These are phyloP conservation scores for Pipistrellus pipistrellus DNA, from an alignment of 2,797 vertebrate species.

Conservation along the genomic window DNA sequence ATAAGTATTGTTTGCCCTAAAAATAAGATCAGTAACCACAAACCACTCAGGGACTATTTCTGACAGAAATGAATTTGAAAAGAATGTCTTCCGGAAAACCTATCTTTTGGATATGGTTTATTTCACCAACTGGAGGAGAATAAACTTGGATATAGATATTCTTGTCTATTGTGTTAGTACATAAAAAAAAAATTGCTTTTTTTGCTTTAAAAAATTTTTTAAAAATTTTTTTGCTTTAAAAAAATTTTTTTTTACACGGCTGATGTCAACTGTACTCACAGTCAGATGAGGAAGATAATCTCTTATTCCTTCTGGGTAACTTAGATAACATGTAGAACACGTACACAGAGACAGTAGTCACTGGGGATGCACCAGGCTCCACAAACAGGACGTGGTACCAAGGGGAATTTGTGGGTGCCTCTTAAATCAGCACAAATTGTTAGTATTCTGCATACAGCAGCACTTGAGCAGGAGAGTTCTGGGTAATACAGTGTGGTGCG, in stretches of 20 bases:
- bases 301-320: not conserved
- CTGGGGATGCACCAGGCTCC: not conserved
- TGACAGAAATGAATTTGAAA: constrained; percentile 26
- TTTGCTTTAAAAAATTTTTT: not conserved
- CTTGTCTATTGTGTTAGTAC: not conserved
- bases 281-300: not conserved
- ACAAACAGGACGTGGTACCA: not conserved
- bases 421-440: not conserved
- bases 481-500: not conserved
- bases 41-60: not conserved
- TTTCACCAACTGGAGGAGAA: not conserved
- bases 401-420: not conserved
- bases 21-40: not conserved
- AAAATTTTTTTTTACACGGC: not conserved
- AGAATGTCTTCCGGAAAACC: constrained; percentile 14
- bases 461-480: not conserved
- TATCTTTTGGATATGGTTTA: not conserved
- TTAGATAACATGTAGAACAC: not conserved
- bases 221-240: not conserved
- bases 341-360: not conserved
- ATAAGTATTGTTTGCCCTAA: not conserved
- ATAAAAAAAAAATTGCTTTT: no score
- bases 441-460: not conserved
- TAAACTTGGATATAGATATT: constrained; percentile 5
- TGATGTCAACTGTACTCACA: not conserved